phyloP scores from a whole-genome alignment of 2,888 invertebrate genomes.

The Drosophila formosana region DNA sequence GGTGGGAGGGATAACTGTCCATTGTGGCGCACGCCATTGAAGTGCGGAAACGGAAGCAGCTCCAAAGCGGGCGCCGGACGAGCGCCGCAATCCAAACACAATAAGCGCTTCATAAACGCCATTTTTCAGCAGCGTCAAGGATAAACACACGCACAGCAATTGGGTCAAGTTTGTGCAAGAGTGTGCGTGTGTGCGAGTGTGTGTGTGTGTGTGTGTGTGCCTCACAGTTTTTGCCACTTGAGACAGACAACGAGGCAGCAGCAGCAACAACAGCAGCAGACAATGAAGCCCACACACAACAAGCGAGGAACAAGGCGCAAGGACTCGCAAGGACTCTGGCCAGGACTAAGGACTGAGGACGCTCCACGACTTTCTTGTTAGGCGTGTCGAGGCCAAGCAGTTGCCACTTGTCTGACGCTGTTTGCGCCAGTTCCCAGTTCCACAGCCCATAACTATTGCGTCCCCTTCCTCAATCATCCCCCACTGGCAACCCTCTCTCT shows the following conservation, averaged over 20 bases:
- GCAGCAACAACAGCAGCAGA: conserved; percentile 20
- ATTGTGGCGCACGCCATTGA: conserved; percentile 78
- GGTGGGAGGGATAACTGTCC: conserved; percentile 24
- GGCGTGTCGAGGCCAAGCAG: conserved; percentile 63
- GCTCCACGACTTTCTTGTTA: conserved; percentile 53
- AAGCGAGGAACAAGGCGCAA: conserved; percentile 15
- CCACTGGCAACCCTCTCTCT: conserved; percentile 4
- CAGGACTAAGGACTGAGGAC: conserved; percentile 16
- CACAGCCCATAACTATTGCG: neutral
- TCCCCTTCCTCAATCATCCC: neutral
- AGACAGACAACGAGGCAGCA: conserved; percentile 70
- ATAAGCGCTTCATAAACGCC: conserved; percentile 81
- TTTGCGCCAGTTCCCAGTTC: conserved; percentile 8
- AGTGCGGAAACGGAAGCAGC: conserved; percentile 78
- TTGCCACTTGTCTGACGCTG: conserved; percentile 21
- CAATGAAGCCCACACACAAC: conserved; percentile 25
- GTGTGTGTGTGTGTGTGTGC: conserved; percentile 45
- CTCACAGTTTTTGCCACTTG: conserved; percentile 70
- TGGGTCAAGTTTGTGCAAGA: conserved; percentile 68
- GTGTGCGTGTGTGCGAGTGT: conserved; percentile 18
- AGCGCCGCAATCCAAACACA: conserved; percentile 74
- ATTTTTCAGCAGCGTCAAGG: conserved; percentile 73
- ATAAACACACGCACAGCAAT: conserved; percentile 68
- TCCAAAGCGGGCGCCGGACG: conserved; percentile 26
- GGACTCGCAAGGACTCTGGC: conserved; percentile 14